phyloP scores from a whole-genome alignment of 2,888 invertebrate species.

The Epinotia nisella region DNA sequence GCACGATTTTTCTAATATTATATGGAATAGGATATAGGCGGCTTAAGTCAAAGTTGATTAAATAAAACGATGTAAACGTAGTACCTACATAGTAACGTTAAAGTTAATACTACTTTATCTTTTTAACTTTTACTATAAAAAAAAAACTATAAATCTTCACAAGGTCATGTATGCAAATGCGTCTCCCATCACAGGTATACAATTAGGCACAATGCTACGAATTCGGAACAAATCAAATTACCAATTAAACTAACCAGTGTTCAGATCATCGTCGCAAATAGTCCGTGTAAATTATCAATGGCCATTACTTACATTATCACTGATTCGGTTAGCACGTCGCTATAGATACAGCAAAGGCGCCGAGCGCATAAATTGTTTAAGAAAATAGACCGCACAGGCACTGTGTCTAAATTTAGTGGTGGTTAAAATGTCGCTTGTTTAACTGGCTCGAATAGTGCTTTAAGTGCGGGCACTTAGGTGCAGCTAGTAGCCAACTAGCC shows the following conservation, averaged over 20 bases:
- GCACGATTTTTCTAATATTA: no score
- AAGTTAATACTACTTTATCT: no score
- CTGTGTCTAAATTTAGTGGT: constrained; percentile 51
- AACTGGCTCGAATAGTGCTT: constrained; percentile 31
- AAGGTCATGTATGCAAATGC: not conserved
- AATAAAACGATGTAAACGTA: no score
- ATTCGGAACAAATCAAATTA: constrained; percentile 52
- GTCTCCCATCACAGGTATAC: constrained; percentile 5
- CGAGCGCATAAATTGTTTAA: constrained; percentile 76
- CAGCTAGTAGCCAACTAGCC: not conserved
- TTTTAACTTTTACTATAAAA: no score
- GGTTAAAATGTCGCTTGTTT: constrained; percentile 45
- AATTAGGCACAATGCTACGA: not conserved
- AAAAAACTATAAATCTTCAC: no score
- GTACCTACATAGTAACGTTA: no score
- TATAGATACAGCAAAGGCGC: constrained; percentile 65
- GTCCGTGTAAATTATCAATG: constrained; percentile 66
- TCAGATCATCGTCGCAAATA: constrained; percentile 73
- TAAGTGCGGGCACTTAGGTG: constrained; percentile 27
- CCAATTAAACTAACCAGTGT: constrained; percentile 70
- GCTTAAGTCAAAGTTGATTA: no score
- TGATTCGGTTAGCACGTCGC: constrained; percentile 72
- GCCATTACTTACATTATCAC: constrained; percentile 71
- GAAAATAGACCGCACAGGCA: constrained; percentile 72
- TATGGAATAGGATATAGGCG: no score